phyloP scores from a whole-genome alignment of 1,140 invertebrate genomes.

The Anadara kagoshimensis region DNA sequence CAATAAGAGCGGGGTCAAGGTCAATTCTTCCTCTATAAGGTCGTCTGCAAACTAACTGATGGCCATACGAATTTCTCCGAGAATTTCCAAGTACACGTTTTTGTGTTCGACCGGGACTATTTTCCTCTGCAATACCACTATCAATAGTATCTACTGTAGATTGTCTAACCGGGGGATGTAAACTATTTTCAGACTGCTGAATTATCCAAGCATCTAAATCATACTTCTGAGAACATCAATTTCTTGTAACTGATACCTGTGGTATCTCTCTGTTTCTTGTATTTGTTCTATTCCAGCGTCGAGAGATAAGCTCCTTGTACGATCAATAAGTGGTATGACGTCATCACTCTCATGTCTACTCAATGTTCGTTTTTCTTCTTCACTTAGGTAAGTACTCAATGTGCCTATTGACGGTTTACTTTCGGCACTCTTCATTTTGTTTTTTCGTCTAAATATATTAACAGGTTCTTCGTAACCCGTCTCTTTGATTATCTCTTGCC shows the following conservation, averaged over 20 bases:
- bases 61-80: neutral
- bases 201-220: conserved; percentile 15
- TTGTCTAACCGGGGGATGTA: conserved; percentile 31
- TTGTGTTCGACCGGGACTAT: neutral
- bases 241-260: too few species aligned
- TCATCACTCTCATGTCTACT: too few species aligned
- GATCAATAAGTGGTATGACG: neutral
- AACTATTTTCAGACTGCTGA: neutral
- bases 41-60: conserved; percentile 8
- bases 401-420: too few species aligned
- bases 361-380: too few species aligned
- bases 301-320: neutral
- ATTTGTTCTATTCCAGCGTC: neutral
- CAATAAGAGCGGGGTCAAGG: conserved; percentile 1
- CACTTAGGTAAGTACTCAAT: too few species aligned
- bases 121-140: conserved; percentile 55
- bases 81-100: neutral
- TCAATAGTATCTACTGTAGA: conserved; percentile 57
- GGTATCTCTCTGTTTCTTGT: too few species aligned
- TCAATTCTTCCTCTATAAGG: conserved; percentile 11
- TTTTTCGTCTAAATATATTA: too few species aligned
- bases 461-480: too few species aligned
- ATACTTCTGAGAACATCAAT: too few species aligned
- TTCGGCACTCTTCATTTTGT: too few species aligned
- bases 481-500: conserved; percentile 17